Conservation (phyloP, 2,888 invertebrate species). For the Poecilobothrus nobilitatus region DNA sequence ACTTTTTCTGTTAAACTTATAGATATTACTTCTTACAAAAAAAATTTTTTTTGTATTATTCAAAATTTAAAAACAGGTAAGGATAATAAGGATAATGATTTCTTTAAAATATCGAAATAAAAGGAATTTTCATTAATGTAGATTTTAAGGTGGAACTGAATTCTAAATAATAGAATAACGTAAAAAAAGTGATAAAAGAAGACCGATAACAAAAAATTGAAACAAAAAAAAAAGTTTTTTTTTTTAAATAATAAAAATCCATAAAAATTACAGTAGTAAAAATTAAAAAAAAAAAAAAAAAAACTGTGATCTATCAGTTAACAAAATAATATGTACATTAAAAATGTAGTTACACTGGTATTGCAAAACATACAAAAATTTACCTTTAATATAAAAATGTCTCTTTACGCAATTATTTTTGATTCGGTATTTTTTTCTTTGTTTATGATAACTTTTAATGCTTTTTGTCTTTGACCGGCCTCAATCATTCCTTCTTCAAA, state of each 20-base stretch:
- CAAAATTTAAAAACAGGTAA: no score
- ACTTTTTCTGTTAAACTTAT: no score
- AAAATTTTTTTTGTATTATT: no score
- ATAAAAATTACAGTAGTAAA: neutral
- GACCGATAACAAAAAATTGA: neutral
- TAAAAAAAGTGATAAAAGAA: neutral
- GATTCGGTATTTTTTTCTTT: neutral
- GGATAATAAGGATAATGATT: no score
- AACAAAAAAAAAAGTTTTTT: no score
- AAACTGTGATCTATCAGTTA: no score
- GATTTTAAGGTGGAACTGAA: neutral
- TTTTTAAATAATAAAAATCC: no score
- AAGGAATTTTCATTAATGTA: neutral
- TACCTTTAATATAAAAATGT: neutral
- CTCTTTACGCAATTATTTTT: neutral
- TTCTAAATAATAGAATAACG: neutral
- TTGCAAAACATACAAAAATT: neutral
- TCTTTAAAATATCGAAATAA: no score
- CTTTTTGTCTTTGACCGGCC: no score
- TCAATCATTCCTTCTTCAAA: neutral
- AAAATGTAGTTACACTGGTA: neutral
- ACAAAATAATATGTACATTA: neutral
- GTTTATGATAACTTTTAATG: neutral
- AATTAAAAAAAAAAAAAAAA: neutral
- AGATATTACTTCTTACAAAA: no score